Conservation (phyloP, 2,888 invertebrate species). For the Synanthedon vespiformis region DNA sequence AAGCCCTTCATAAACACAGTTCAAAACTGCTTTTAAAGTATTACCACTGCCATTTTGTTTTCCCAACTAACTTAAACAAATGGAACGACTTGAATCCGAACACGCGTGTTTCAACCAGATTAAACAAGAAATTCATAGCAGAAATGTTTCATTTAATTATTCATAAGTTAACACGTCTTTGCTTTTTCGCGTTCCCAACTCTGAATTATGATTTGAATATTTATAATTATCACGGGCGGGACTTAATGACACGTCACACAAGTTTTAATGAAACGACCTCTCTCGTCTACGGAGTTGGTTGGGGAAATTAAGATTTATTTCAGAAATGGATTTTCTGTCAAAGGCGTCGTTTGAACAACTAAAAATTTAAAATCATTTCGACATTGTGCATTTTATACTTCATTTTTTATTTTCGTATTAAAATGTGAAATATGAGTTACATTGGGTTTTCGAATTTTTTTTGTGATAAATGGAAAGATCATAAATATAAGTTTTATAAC, state of each 20-base stretch:
- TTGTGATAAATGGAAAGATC: too few relatives aligned
- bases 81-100: not conserved
- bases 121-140: slow-evolving; percentile 9
- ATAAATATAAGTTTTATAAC: too few relatives aligned
- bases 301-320: slow-evolving; percentile 45
- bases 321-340: slow-evolving; percentile 43
- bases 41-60: too few relatives aligned
- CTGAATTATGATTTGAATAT: slow-evolving; percentile 61
- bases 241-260: slow-evolving; percentile 65
- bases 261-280: slow-evolving; percentile 62
- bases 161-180: slow-evolving; percentile 53
- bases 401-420: too few relatives aligned
- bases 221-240: slow-evolving; percentile 52
- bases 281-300: slow-evolving; percentile 46
- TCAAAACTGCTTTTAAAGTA: too few relatives aligned
- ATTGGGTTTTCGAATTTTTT: too few relatives aligned
- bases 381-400: not conserved
- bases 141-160: slow-evolving; percentile 20
- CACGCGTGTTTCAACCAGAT: slow-evolving; percentile 10
- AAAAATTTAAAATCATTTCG: not conserved
- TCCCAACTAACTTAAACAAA: not conserved
- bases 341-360: slow-evolving; percentile 7
- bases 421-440: too few relatives aligned
- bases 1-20: too few relatives aligned
- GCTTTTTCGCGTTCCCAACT: slow-evolving; percentile 49